These are phyloP conservation scores for Daktulosphaira vitifoliae DNA, from an alignment of 1,140 invertebrate genomes.

Conservation along the genomic window DNA sequence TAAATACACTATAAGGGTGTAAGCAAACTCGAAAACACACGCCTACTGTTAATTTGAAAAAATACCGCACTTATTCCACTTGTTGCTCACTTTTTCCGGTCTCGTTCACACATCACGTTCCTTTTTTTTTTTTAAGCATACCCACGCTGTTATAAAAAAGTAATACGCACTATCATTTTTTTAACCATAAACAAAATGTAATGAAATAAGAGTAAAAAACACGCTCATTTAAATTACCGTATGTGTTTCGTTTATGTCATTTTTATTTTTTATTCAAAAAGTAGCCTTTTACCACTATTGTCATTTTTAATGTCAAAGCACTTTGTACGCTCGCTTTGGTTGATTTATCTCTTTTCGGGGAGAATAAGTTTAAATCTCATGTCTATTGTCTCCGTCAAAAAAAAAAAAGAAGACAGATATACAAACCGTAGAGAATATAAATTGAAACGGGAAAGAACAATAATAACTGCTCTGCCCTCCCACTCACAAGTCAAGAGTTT, in stretches of 20 bases:
- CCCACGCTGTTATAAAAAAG: not conserved
- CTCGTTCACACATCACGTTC: slow-evolving; percentile 12
- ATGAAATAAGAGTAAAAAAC: slow-evolving; percentile 17
- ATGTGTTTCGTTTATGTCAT: not conserved
- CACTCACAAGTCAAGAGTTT: not conserved
- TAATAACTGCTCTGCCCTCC: not conserved
- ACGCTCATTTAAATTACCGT: not conserved
- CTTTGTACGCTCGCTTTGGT: slow-evolving; percentile 7
- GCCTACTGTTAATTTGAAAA: slow-evolving; percentile 11
- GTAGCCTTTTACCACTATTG: slow-evolving; percentile 22
- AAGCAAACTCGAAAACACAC: not conserved
- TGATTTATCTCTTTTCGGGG: slow-evolving; percentile 12
- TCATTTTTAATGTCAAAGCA: slow-evolving; percentile 27
- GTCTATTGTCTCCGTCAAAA: not conserved
- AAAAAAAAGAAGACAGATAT: not conserved
- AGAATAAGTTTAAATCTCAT: no score
- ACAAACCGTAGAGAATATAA: slow-evolving; percentile 8
- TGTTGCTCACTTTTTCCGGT: slow-evolving; percentile 19
- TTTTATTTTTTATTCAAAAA: not conserved
- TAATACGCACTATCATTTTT: not conserved
- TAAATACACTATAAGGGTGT: not conserved
- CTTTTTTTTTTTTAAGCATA: not conserved
- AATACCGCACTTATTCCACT: not conserved
- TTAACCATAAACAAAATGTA: slow-evolving; percentile 2
- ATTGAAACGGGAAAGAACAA: slow-evolving; percentile 16